Evolutionary conservation across 2,797 vertebrate genomes (phyloP), one percentile per base, ranked within the genome.

Genomic region (Sebastes oblongus): DNA sequence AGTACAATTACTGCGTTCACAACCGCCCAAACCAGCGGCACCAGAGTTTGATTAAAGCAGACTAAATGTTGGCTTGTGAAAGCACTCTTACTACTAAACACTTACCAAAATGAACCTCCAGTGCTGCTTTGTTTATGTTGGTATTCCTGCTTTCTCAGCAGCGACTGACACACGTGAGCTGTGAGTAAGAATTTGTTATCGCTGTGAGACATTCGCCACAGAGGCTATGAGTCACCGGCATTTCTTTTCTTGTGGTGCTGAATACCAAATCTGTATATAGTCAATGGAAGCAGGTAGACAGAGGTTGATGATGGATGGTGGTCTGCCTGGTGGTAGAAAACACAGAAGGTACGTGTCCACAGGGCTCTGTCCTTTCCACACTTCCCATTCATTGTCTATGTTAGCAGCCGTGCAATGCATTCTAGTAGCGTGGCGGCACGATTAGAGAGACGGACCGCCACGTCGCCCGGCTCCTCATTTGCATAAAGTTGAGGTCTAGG

Each of bases 201-300:
- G 32, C 75, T 81, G 32, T 69, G 72, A 83, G 67, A 83, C 46
- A 56, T 79, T 89, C 83, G 54, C 67, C 27, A 78, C 73, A 42
- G 58, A 83, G 10, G 10, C 50, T 72, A 18, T 79, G 75, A 86
- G 68, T 89, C 87, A 84, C 24, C 32, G 75, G 12, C 42, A 11
- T 77, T 72, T 75, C 67, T 76, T 77, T 72, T 72, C 67, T 76
- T 85, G 39, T 69, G 65, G 77, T 42, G 64, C 68, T 2, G 59
- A 74, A 72, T 58, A 75, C 6, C 39, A 77, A 78, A 86, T 83
- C 62, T 77, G 67, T 78, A 62, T 59, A 55, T 65, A 58, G 64
- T 81, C 76, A 74, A 24, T 82, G 62, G 66, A 50, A 64, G 58
- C 86, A 86, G 81, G 74, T 83, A 50, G 69, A 55, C 70, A 18